A percentile compares a stretch with the other conserved stretches of the same genome.
Evolutionary conservation across 30 jellyfish, hydroid and myxozoan genomes (phyloP).

Genomic region (Catostylus mosaicus): DNA sequence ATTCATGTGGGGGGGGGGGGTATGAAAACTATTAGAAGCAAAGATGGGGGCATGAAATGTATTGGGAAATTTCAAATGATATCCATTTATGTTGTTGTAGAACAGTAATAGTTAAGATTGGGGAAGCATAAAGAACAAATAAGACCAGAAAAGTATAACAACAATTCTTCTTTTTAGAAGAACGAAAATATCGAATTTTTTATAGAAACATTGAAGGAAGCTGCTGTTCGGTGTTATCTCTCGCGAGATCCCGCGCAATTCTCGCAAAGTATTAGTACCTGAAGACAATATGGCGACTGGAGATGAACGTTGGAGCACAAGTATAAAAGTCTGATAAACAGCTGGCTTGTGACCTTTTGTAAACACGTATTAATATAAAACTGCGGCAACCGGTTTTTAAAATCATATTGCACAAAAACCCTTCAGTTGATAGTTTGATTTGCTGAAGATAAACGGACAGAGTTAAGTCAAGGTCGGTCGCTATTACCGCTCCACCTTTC

Average conservation of each 20-base stretch:
- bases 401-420: not conserved
- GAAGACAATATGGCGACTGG: constrained; percentile 27
- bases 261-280: not conserved
- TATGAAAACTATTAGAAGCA: too few species aligned
- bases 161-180: too few species aligned
- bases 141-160: too few species aligned
- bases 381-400: not conserved
- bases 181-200: too few species aligned
- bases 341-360: not conserved
- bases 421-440: not conserved
- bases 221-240: not conserved
- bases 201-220: too few species aligned
- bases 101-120: too few species aligned
- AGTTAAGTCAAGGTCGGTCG: not conserved
- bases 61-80: too few species aligned
- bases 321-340: not conserved
- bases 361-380: not conserved
- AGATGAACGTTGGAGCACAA: constrained; percentile 4
- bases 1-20: too few species aligned
- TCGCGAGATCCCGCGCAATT: constrained; percentile 19
- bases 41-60: too few species aligned
- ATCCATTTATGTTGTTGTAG: too few species aligned
- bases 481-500: not conserved
- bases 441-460: not conserved
- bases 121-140: too few species aligned